Evolutionary conservation across 2,797 vertebrate species (phyloP).

Genomic region (Diplodus sargus): DNA sequence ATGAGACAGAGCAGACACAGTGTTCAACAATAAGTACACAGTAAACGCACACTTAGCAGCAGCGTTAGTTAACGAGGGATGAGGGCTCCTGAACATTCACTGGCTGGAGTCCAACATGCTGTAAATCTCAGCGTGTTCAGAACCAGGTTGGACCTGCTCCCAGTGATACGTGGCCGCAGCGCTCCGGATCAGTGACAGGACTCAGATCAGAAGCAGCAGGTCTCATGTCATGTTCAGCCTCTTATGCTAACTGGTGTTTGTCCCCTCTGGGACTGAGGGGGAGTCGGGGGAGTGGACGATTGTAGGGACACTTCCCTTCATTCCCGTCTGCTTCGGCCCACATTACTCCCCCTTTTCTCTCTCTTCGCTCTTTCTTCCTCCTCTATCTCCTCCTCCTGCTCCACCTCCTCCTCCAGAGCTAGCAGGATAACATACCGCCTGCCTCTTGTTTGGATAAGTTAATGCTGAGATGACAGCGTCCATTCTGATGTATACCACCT

Average conservation of each 20-base stretch:
- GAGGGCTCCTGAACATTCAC: not conserved
- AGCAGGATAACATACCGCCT: conserved; percentile 71
- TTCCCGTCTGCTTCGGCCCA: conserved; percentile 41
- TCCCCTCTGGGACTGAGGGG: conserved; percentile 39
- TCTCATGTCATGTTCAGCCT: conserved; percentile 62
- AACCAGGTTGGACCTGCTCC: conserved; percentile 24
- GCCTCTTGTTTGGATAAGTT: conserved; percentile 87
- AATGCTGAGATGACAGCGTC: conserved; percentile 85
- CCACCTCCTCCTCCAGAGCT: conserved; percentile 51
- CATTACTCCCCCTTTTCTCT: conserved; percentile 30
- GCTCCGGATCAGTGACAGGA: conserved; percentile 44
- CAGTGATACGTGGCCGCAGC: conserved; percentile 36
- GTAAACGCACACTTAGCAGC: not conserved
- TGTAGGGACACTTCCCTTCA: conserved; percentile 47
- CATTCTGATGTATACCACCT: conserved; percentile 88
- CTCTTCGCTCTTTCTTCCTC: conserved; percentile 51
- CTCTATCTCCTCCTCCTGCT: conserved; percentile 54
- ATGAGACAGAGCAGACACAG: too few species aligned
- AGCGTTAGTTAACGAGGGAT: not conserved
- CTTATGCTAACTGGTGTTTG: conserved; percentile 48
- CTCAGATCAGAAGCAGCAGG: conserved; percentile 49
- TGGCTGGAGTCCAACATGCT: not conserved
- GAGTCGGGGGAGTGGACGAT: conserved; percentile 38
- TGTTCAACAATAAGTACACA: not conserved
- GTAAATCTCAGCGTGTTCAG: not conserved